These are phyloP conservation scores for Drosophila suzukii DNA, from an alignment of 1,140 invertebrate genomes.

Conservation along the genomic window DNA sequence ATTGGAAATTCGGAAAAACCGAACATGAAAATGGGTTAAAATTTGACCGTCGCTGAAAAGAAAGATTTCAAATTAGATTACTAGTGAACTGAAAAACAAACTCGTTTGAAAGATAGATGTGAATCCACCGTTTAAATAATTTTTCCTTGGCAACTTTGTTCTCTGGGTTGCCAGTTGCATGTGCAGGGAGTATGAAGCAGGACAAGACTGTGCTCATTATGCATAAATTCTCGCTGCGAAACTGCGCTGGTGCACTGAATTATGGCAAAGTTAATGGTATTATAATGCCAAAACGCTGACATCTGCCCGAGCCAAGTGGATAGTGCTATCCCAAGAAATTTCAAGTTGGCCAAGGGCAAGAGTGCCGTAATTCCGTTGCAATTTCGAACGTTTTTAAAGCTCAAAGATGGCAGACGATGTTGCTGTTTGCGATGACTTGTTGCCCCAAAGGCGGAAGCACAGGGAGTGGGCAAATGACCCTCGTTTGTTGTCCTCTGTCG, in stretches of 20 bases:
- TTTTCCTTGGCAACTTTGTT: conserved; percentile 5
- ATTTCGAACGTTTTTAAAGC: conserved; percentile 21
- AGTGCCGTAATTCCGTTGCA: neutral
- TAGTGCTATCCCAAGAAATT: conserved; percentile 11
- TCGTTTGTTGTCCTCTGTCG: conserved; percentile 48
- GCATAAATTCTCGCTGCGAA: conserved; percentile 74
- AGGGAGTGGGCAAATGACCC: conserved; percentile 34
- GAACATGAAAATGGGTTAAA: too few relatives aligned
- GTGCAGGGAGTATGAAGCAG: conserved; percentile 8
- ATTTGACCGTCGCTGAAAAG: too few relatives aligned
- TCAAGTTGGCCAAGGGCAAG: conserved; percentile 44
- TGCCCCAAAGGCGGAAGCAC: conserved; percentile 33
- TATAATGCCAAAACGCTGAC: conserved; percentile 71
- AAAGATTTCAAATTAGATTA: too few relatives aligned
- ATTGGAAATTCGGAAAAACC: too few relatives aligned
- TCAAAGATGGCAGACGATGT: conserved; percentile 7
- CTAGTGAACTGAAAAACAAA: too few relatives aligned
- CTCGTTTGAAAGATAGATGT: too few relatives aligned
- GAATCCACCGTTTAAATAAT: too few relatives aligned
- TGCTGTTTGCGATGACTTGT: conserved; percentile 36
- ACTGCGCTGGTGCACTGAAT: conserved; percentile 69
- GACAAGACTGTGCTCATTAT: conserved; percentile 67
- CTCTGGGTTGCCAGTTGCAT: conserved; percentile 40
- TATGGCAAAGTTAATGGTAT: conserved; percentile 80
- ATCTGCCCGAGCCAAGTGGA: conserved; percentile 25